Evolutionary conservation across 1,140 invertebrate genomes (phyloP).

Genomic region (Sinella curviseta): DNA sequence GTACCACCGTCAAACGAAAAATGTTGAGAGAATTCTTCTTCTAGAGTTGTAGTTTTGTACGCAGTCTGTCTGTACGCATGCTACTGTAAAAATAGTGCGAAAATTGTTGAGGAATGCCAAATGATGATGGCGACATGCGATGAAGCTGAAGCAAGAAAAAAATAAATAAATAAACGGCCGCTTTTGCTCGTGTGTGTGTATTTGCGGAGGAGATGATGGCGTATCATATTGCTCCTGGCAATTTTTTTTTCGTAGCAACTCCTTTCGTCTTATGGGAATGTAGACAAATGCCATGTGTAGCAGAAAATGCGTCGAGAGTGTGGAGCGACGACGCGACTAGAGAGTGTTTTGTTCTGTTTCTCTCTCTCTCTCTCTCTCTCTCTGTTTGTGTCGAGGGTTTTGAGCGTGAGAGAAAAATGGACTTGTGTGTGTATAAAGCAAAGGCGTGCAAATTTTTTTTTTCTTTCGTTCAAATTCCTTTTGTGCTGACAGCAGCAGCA

Average conservation of each 20-base stretch:
- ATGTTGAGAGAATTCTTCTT: no score
- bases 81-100: not conserved
- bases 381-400: no score
- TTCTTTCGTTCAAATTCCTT: not conserved
- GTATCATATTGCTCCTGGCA: not conserved
- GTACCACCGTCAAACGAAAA: no score
- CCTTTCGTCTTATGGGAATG: constrained; percentile 1
- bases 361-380: not conserved
- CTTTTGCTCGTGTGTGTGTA: not conserved
- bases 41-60: no score
- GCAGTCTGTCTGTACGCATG: not conserved
- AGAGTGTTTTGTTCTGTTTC: not conserved
- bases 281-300: not conserved
- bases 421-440: not conserved
- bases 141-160: not conserved
- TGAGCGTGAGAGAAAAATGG: not conserved
- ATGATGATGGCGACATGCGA: not conserved
- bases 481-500: no score
- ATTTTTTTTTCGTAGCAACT: not conserved
- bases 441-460: not conserved
- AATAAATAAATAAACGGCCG: no score
- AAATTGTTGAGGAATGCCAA: not conserved
- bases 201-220: not conserved
- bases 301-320: not conserved
- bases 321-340: not conserved